phyloP scores from a whole-genome alignment of 2,113 vertebrate species.

The Arenaria interpres region DNA sequence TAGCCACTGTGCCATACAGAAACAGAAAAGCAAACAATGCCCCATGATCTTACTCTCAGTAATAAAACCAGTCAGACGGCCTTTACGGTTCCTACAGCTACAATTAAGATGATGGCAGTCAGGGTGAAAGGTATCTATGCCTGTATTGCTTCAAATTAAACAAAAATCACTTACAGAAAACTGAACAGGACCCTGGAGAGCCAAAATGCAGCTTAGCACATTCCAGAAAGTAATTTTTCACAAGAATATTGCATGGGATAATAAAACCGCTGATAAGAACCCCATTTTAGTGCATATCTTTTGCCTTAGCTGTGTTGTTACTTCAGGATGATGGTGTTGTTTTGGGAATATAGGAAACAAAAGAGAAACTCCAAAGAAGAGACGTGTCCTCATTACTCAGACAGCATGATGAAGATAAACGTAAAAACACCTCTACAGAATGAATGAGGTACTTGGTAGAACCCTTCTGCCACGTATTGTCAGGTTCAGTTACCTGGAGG shows the following conservation, averaged over 20 bases:
- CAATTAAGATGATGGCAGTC: slow-evolving; percentile 32
- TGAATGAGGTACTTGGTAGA: not conserved
- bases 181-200: slow-evolving; percentile 44
- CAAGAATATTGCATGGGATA: slow-evolving; percentile 39
- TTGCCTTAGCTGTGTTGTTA: slow-evolving; percentile 36
- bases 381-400: not conserved
- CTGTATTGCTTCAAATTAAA: slow-evolving; percentile 50
- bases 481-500: not conserved
- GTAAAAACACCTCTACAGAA: not conserved
- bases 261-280: slow-evolving; percentile 56
- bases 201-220: slow-evolving; percentile 32
- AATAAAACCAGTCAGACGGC: not conserved
- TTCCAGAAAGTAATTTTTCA: slow-evolving; percentile 62
- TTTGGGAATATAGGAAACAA: slow-evolving; percentile 47
- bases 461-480: slow-evolving; percentile 12
- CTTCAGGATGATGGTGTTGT: slow-evolving; percentile 22
- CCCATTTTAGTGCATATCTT: slow-evolving; percentile 46
- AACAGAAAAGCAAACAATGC: slow-evolving; percentile 5
- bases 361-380: slow-evolving; percentile 47
- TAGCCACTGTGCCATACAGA: not conserved
- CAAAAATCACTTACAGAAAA: slow-evolving; percentile 59
- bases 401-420: not conserved
- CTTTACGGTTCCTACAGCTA: slow-evolving; percentile 21
- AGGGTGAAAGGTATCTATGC: slow-evolving; percentile 11
- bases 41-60: not conserved